Base-by-base conservation (phyloP, 2,888 invertebrate species). In the Spodoptera picta region DNA sequence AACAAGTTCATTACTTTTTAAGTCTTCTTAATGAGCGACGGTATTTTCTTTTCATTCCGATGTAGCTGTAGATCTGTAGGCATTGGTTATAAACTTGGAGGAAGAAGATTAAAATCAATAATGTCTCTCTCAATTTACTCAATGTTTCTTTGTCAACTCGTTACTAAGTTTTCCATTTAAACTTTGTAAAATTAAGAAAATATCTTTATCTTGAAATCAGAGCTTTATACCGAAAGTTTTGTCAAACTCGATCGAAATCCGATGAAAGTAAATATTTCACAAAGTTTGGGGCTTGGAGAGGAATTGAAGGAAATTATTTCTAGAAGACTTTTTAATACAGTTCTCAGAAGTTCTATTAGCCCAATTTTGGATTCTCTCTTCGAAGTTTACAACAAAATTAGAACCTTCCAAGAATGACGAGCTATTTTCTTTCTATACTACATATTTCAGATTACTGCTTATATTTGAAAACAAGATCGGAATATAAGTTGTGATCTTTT, bases 201-300 rank as follows among this genome's bases (percentile, higher is more conserved):
- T 55, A 42, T 47, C 23, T 42, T 47, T 23, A 44, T 46, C 46
- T 31, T 19, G 0, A 46, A 69, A 56, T 60, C 36, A 14, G 49
- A 23, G 50, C n/a, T n/a, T 23, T 57, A 46, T 52, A 52, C 27
- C 46, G 43, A 42, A 60, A 58, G 36, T 73, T 67, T 55, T 5
- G 9, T 52, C 11, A 50, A 49, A 46, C 44, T 42, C 7, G 36
- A 48, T 42, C 7, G 27, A 48, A 42, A 52, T 36, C 43, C 3
- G 42, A 23, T 57, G 14, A 57, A 63, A 56, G 51, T 44, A 24
- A 57, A 48, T 70, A 48, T 48, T 71, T 27, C 19, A 9, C n/a
- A 19, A 57, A 70, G 44, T 44, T 69, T 48, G 24, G 19, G 42
- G 36, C 12, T 58, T 23, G 41, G 47, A 50, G 19, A 46, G 11